Base-by-base conservation (phyloP, 2,888 invertebrate genomes). In the Dorcus hopei region DNA sequence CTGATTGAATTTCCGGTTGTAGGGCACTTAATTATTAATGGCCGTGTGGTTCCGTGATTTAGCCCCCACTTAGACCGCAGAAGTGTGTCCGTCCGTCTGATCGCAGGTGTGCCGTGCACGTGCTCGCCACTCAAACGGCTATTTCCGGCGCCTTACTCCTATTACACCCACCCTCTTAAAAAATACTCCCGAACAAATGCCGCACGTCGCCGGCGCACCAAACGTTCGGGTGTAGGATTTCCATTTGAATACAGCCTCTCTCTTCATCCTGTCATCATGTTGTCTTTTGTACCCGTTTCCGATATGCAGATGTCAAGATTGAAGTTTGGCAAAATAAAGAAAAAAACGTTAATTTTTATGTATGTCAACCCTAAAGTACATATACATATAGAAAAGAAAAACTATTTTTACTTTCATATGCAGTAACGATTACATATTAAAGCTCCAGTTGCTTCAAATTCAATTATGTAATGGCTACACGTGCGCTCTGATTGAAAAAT, bases 121-220 rank as follows among this genome's bases (percentile, higher is more conserved):
- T 65, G 65, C 65, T 65, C 52, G 49, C 55, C 53, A 38, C 54
- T 63, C 61, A 62, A 61, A 62, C 57, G 62, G 57, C 54, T 59
- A 59, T 64, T 65, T 65, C 65, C 65, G 65, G 65, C 53, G 53
- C 50, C 54, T 40, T 50, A 54, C 52, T 57, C 47, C 39, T 38
- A 41, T 49, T 53, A 49, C 49, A 49, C 45, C 49, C 54, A 26
- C 58, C 26, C 45, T 19, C 14, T 45, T 45, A 11, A 45, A 45
- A 51, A 51, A 51, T 19, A 38, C 19, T 40, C 51, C 51, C 51
- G 40, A 38, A 38, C 51, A 51, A 39, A 51, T 38, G 51, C 51
- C 9, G 45, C 45, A 19, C 23, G 45, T 45, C 45, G 16, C 9
- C 45, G 19, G 19, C 19, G 5, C 26, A 33, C 26, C 38, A 49